Conservation (phyloP, 1,140 invertebrate genomes). For the Saxidomus purpurata region DNA sequence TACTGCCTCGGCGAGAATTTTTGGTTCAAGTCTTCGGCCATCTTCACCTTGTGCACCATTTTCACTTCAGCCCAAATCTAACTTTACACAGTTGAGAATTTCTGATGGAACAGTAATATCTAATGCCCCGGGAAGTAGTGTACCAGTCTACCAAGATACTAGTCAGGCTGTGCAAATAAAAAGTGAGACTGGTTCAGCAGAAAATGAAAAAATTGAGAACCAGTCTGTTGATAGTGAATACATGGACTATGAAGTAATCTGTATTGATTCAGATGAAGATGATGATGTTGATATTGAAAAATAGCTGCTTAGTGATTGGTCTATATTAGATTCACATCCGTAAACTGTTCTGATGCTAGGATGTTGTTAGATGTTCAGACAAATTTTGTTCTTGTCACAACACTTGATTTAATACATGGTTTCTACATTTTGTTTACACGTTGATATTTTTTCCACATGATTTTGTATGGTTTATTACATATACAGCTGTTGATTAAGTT, state of each 20-base stretch:
- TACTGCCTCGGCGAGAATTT: constrained; percentile 29
- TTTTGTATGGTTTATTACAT: too few relatives aligned
- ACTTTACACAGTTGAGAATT: not conserved
- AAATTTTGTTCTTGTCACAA: too few relatives aligned
- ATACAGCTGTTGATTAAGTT: too few relatives aligned
- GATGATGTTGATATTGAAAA: not conserved
- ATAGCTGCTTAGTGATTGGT: too few relatives aligned
- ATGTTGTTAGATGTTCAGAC: too few relatives aligned
- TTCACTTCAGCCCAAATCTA: not conserved
- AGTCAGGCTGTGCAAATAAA: not conserved
- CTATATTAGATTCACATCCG: too few relatives aligned
- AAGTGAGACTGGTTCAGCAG: not conserved
- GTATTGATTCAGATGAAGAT: constrained; percentile 57
- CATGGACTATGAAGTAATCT: constrained; percentile 62
- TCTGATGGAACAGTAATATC: not conserved
- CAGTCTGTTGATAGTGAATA: not conserved
- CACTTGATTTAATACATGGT: too few relatives aligned
- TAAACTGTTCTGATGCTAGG: too few relatives aligned
- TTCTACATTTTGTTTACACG: too few relatives aligned
- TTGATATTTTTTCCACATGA: too few relatives aligned
- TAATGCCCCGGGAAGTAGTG: too few relatives aligned
- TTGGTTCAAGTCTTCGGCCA: not conserved
- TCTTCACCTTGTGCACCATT: not conserved
- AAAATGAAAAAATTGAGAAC: not conserved
- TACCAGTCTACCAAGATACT: not conserved